These are phyloP conservation scores for Zeugodacus cucurbitae DNA, from an alignment of 1,140 invertebrate species.

Conservation along the genomic window DNA sequence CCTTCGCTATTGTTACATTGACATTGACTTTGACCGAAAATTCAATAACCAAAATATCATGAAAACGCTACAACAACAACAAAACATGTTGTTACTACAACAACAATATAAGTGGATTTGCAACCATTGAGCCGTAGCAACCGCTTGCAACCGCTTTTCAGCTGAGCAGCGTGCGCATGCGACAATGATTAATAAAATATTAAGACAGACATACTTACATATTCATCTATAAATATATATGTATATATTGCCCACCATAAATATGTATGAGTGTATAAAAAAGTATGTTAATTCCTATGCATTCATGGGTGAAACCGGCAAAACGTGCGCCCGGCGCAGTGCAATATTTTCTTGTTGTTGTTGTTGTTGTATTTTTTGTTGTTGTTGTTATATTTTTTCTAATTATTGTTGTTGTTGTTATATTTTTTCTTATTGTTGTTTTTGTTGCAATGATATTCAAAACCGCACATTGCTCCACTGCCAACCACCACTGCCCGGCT, in stretches of 20 bases:
- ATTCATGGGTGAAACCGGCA: background rate
- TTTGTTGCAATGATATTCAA: background rate
- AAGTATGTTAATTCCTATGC: background rate
- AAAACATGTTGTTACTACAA: background rate
- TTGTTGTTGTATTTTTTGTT: too few species aligned
- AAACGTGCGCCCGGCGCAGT: background rate
- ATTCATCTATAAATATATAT: background rate
- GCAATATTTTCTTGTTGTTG: background rate
- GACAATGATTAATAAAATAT: conserved; percentile 1
- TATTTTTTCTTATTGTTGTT: too few species aligned
- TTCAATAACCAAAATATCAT: background rate
- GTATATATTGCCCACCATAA: background rate
- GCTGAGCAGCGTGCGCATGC: background rate
- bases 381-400: too few species aligned
- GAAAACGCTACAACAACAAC: background rate
- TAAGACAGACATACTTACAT: background rate
- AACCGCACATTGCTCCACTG: background rate
- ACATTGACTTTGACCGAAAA: conserved; percentile 39
- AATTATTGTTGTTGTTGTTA: too few species aligned
- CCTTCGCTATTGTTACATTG: background rate
- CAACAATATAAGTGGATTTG: background rate
- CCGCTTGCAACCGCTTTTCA: background rate
- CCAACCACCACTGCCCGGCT: background rate
- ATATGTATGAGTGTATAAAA: background rate
- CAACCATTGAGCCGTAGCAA: background rate